A percentile compares a stretch with the other conserved stretches of the same genome.
Conservation (phyloP, 2,113 vertebrate species). For the Varanus salvator region DNA sequence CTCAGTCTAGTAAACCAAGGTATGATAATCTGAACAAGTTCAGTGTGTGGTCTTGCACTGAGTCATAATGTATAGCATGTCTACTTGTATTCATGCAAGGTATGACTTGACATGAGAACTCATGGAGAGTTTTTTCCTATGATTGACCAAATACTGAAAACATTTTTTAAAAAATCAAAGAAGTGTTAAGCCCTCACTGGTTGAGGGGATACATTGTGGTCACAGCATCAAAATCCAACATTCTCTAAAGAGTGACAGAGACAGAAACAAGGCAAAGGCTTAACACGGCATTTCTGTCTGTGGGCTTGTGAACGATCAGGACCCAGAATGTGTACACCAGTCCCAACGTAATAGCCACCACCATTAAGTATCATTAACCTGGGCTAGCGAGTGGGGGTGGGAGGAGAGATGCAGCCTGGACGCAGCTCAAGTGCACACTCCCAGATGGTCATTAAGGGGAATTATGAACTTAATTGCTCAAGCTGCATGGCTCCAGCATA, state of each 20-base stretch:
- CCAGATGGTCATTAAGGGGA: conserved; percentile 30
- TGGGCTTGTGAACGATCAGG: background rate
- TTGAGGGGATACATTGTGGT: background rate
- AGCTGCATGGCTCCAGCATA: background rate
- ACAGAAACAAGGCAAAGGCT: conserved; percentile 27
- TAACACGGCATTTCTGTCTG: conserved; percentile 2
- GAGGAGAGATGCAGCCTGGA: background rate
- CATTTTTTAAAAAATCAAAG: background rate
- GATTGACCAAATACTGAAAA: background rate
- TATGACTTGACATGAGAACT: background rate
- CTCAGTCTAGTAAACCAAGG: background rate
- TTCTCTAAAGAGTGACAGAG: background rate
- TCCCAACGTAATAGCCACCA: conserved; percentile 2
- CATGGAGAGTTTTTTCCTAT: background rate
- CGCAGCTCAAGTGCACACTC: conserved; percentile 5
- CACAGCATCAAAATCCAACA: background rate
- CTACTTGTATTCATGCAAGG: background rate
- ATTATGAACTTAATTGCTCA: conserved; percentile 30
- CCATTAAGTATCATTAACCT: conserved; percentile 17
- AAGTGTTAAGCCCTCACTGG: background rate
- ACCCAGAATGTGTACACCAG: background rate
- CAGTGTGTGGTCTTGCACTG: background rate
- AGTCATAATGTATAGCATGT: background rate
- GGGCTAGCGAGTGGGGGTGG: background rate
- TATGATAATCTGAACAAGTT: background rate